Evolutionary conservation across 2,797 vertebrate genomes (phyloP).

Genomic region (Distichodus sexfasciatus): DNA sequence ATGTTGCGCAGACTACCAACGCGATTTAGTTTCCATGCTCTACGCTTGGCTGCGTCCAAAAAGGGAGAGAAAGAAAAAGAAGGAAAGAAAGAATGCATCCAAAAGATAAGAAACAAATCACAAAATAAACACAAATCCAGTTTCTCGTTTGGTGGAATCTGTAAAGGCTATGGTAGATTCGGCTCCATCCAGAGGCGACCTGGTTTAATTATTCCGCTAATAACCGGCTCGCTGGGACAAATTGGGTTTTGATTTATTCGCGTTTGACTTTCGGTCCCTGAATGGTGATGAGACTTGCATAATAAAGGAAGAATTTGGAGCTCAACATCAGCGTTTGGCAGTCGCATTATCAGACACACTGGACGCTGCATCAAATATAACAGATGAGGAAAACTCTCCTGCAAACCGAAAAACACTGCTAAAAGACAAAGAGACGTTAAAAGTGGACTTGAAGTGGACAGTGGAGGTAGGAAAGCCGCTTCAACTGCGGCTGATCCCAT

Average conservation of each 20-base stretch:
- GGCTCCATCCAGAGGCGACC: background rate
- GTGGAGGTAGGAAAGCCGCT: background rate
- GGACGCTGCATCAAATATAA: no score
- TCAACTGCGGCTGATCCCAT: no score
- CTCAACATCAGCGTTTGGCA: background rate
- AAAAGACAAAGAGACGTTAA: no score
- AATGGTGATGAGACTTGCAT: background rate
- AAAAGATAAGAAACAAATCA: constrained; percentile 26
- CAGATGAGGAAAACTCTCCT: no score
- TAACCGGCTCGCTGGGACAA: background rate
- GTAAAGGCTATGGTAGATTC: background rate
- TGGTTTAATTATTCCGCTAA: background rate
- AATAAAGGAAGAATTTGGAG: background rate
- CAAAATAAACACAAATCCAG: background rate
- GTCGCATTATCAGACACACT: no score
- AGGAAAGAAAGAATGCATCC: constrained; percentile 29
- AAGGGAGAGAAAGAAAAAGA: constrained; percentile 53
- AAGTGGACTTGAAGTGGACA: no score
- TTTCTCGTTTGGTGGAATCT: background rate
- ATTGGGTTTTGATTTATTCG: background rate
- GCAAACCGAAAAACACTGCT: no score
- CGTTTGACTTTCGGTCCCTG: background rate
- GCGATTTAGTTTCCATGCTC: constrained; percentile 90
- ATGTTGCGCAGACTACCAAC: constrained; percentile 91
- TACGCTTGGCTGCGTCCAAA: constrained; percentile 87